Evolutionary conservation across 2,797 vertebrate genomes (phyloP), one percentile per base, ranked within the genome.

Genomic region (Melanotaenia parkinsoni): DNA sequence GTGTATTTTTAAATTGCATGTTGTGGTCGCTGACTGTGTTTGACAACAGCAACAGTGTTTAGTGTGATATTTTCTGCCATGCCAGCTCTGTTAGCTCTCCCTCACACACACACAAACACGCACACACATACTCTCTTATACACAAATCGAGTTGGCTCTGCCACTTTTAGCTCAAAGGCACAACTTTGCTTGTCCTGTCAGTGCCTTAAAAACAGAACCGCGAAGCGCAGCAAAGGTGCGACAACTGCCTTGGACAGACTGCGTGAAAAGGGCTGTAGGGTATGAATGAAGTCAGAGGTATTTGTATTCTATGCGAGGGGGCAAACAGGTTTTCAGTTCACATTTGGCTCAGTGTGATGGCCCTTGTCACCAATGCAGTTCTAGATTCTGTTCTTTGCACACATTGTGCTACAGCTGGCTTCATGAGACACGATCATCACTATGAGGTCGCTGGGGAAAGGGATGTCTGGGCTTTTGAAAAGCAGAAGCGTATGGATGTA

Each of bases 1-100:
- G 16, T 45, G 43, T 22, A 45, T 28, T 51, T 50, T 63, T 63
- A 50, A 63, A 63, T 63, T n/a, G 3, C 61, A 26, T 33, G 30
- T 47, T 33, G 24, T 14, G 10, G 18, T 33, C 50, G 28, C 30
- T 63, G 62, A 63, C 47, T 63, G 33, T 45, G 33, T 35, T 7
- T 53, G 47, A 53, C 20, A 37, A 37, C 26, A 37, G 32, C n/a
- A 53, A 53, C 45, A 22, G 47, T 47, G 9, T 43, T 45, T 10
- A 30, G 28, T 53, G 47, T 54, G 32, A 30, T 54, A 26, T 13
- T 4, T 26, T 54, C 22, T 54, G 22, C 50, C 22, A 28, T 35
- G 35, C 63, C 50, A 26, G 51, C 14, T 54, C 14, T 38, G 30
- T n/a, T 7, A 14, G 20, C 28, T 63, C 45, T 1, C 11, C 11